A percentile compares a stretch with the other conserved stretches of the same genome.
Evolutionary conservation across 2,888 invertebrate species (phyloP).

Genomic region (Melanostoma mellinum): DNA sequence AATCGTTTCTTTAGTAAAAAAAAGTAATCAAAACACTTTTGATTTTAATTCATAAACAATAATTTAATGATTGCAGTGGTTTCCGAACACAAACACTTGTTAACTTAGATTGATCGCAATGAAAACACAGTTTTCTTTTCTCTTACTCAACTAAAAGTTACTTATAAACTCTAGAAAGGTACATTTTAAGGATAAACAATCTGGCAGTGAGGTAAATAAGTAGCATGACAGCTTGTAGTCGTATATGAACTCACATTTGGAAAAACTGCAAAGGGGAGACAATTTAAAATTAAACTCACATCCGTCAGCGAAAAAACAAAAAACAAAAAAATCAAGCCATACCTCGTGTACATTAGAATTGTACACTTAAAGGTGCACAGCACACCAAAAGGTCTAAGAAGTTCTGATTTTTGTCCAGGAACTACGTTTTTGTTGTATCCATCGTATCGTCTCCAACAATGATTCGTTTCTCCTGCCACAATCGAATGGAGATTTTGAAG

Average conservation of each 20-base stretch:
- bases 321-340: not conserved
- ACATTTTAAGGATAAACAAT: slow-evolving; percentile 80
- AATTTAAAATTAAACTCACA: not conserved
- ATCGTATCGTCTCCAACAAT: slow-evolving; percentile 81
- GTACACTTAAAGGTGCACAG: slow-evolving; percentile 81
- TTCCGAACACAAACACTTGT: too few relatives aligned
- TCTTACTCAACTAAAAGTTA: slow-evolving; percentile 34
- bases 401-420: slow-evolving; percentile 79
- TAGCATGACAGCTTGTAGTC: slow-evolving; percentile 81
- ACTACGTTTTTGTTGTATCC: slow-evolving; percentile 80
- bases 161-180: slow-evolving; percentile 80
- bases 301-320: not conserved
- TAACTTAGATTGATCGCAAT: too few relatives aligned
- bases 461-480: slow-evolving; percentile 80
- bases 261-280: slow-evolving; percentile 75
- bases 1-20: too few relatives aligned
- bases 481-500: not conserved
- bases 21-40: too few relatives aligned
- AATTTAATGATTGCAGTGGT: too few relatives aligned
- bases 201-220: slow-evolving; percentile 81
- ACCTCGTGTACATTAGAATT: slow-evolving; percentile 80
- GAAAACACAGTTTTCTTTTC: too few relatives aligned
- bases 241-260: slow-evolving; percentile 81
- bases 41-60: too few relatives aligned
- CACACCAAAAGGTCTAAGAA: slow-evolving; percentile 80